Evolutionary conservation across 2,797 vertebrate species (phyloP), one percentile per base, ranked within the genome.

Genomic region (Allobates femoralis): DNA sequence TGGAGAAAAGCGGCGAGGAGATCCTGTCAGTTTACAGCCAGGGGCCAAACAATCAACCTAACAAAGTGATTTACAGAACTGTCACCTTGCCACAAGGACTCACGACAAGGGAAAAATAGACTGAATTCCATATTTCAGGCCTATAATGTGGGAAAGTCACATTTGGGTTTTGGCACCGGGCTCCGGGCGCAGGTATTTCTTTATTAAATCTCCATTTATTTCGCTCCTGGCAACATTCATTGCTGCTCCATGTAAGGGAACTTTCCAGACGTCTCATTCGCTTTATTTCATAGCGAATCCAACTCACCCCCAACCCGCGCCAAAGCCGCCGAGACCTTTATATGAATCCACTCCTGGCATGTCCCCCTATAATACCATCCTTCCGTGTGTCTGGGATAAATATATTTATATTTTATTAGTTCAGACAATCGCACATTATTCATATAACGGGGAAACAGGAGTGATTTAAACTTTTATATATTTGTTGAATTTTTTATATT

Each of bases 121-220:
- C 2, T 19, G 8, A 77, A 53, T 21, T 55, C 21, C n/a, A 56
- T 23, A 21, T 77, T 41, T 21, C 28, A 23, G 28, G 0, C 3
- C 26, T 77, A 23, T 34, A 32, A 21, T 30, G 21, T 53, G 5
- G 14, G 51, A 53, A n/a, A 55, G 8, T 30, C 50, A 51, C 16
- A 64, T 46, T 50, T 80, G 16, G 12, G n/a, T 50, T 10, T 32
- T 64, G 79, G 37, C 56, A 26, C 12, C 0, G 23, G 46, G 37
- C 77, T 41, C 51, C 11, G 6, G 58, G 58, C 77, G 14, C 58
- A 79, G 56, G 75, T 79, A 79, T 79, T 79, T 79, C 56, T 64
- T 62, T 67, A 81, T 81, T 81, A 66, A 81, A 81, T 81, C 58
- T 81, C 79, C 60, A 37, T 19, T 32, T 46, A 58, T 80, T 80